Base-by-base conservation (phyloP, 2,797 vertebrate species). In the Poeciliopsis presidionis region DNA sequence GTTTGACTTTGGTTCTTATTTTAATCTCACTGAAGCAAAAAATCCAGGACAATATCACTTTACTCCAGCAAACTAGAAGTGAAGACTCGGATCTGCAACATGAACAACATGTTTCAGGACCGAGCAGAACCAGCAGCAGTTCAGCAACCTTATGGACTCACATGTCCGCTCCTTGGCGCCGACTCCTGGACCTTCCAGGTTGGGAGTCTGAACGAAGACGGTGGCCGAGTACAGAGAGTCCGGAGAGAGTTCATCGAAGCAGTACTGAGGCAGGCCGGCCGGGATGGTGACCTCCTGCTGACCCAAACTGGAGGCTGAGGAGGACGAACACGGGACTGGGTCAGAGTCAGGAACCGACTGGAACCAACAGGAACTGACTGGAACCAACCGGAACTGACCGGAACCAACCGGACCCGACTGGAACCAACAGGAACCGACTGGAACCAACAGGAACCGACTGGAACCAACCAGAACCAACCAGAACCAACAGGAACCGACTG, bases 251-350 rank as follows among this genome's bases (percentile, higher is more conserved):
- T 96, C 97, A 0, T 96, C 96, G 36, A 99, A 99, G 92, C 98
- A 99, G 88, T 98, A 96, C 85, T 96, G 97, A 6, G 96, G 97
- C 84, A 97, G 94, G 13, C 96, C 97, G 0, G 97, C 97, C 1
- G 96, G 96, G 57, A 99, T 96, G 79, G 98, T 99, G 86, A 98
- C 96, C 94, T 99, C 98, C 81, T 98, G 97, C 59, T 97, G 97
- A 41, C 98, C 97, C 81, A 86, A 88, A 33, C 94, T 95, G 72
- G 91, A 87, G 1, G 92, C 96, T 96, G 67, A 14, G 85, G 57
- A 72, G 8, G 46, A 78, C 7, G 3, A 20, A 43, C 7, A 73
- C 2, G 53, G 3, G 13, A 63, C 22, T 7, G 18, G 16, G 30
- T 65, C 33, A 39, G 33, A 18, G 1, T 7, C 30, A 28, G 8